Percentiles rank a stretch among this genome's conserved stretches.
phyloP scores from a whole-genome alignment of 2,888 invertebrate genomes.

The Hymenopus coronatus region DNA sequence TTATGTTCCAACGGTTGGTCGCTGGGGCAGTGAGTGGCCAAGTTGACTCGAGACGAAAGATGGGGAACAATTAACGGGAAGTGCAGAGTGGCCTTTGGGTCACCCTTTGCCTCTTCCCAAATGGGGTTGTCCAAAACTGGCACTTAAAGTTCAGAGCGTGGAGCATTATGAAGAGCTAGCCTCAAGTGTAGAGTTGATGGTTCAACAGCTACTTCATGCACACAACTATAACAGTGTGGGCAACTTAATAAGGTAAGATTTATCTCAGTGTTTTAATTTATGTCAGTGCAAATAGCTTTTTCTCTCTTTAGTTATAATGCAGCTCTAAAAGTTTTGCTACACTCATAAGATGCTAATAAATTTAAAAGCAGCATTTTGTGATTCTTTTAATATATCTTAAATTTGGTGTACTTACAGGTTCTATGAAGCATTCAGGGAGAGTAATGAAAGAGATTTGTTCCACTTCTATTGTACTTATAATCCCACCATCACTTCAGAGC shows the following conservation, averaged over 20 bases:
- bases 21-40: slow-evolving; percentile 94
- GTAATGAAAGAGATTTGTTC: slow-evolving; percentile 61
- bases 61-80: slow-evolving; percentile 34
- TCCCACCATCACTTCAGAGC: slow-evolving; percentile 72
- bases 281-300: neutral
- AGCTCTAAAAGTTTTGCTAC: too few relatives aligned
- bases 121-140: slow-evolving; percentile 53
- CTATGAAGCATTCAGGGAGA: slow-evolving; percentile 55
- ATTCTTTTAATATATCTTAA: too few relatives aligned
- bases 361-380: too few relatives aligned
- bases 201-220: slow-evolving; percentile 76
- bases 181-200: slow-evolving; percentile 72
- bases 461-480: slow-evolving; percentile 74
- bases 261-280: slow-evolving; percentile 36
- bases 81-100: slow-evolving; percentile 62
- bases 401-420: slow-evolving; percentile 51
- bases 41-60: slow-evolving; percentile 85
- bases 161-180: slow-evolving; percentile 76
- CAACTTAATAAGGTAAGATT: slow-evolving; percentile 65
- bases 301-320: too few relatives aligned
- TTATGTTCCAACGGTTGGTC: slow-evolving; percentile 77
- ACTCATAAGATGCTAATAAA: too few relatives aligned
- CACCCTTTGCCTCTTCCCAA: slow-evolving; percentile 74
- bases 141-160: slow-evolving; percentile 45
- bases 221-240: slow-evolving; percentile 88